phyloP scores from a whole-genome alignment of 2,888 invertebrate genomes.

The Osmoderma eremita region DNA sequence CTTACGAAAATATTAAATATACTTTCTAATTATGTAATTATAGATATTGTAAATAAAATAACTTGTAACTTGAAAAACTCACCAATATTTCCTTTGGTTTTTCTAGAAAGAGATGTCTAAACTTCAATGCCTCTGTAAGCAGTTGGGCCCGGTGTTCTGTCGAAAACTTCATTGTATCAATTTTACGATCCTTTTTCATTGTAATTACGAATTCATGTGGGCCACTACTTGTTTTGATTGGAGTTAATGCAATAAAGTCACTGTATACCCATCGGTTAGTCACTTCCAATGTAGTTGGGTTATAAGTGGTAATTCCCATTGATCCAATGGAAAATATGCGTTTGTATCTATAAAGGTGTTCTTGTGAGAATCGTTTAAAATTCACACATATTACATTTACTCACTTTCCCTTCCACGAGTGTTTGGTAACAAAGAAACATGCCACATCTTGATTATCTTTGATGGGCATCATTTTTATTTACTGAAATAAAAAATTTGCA shows the following conservation, averaged over 20 bases:
- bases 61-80: conserved; percentile 60
- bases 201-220: conserved; percentile 81
- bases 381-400: conserved; percentile 54
- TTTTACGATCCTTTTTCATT: conserved; percentile 89
- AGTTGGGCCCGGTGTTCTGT: conserved; percentile 94
- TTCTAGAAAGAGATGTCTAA: conserved; percentile 81
- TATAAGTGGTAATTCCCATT: conserved; percentile 95
- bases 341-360: conserved; percentile 78
- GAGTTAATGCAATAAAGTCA: conserved; percentile 76
- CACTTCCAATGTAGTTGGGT: conserved; percentile 87
- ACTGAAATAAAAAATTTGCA: conserved; percentile 21
- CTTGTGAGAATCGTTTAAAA: conserved; percentile 15
- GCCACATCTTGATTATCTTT: conserved; percentile 96
- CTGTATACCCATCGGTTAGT: conserved; percentile 94
- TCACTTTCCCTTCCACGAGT: conserved; percentile 98
- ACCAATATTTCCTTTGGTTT: conserved; percentile 83
- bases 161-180: conserved; percentile 95
- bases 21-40: no score
- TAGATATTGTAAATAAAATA: not conserved
- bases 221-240: conserved; percentile 63
- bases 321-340: conserved; percentile 97
- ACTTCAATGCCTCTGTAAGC: conserved; percentile 89
- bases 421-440: conserved; percentile 96
- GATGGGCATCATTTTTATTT: conserved; percentile 76
- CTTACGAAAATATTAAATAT: no score